Evolutionary conservation across 2,113 vertebrate species (phyloP).

Genomic region (Oceanites oceanicus): DNA sequence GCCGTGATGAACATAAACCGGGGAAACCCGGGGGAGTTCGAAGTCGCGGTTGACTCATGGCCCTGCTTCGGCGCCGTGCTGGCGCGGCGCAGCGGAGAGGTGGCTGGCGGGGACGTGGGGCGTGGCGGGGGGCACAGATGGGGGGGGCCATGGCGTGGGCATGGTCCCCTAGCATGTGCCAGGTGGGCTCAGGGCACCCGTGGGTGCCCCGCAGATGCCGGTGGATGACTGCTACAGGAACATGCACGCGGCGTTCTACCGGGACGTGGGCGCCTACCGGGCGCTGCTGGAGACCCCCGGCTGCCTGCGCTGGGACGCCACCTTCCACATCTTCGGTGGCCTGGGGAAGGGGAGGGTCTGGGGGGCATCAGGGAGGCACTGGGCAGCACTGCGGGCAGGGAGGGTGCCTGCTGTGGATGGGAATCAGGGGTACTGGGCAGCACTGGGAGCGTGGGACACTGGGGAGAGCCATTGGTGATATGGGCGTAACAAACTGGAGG

Average conservation of each 20-base stretch:
- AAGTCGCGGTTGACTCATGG: constrained; percentile 48
- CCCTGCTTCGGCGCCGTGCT: neutral
- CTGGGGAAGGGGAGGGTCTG: neutral
- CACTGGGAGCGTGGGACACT: accelerated
- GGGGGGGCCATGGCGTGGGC: neutral
- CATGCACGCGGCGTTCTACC: neutral
- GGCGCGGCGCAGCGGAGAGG: constrained; percentile 1
- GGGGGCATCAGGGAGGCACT: neutral
- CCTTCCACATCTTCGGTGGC: constrained; percentile 11
- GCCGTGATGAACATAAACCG: constrained; percentile 45
- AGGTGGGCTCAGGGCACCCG: neutral
- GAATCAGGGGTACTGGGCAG: neutral
- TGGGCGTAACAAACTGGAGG: neutral
- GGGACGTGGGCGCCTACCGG: neutral
- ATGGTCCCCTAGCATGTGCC: accelerated
- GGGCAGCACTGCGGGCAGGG: neutral
- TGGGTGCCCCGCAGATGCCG: neutral
- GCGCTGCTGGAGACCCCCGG: neutral
- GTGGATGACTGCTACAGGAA: neutral
- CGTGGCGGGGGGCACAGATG: no score
- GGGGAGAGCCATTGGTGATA: neutral
- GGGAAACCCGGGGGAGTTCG: neutral
- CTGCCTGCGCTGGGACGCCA: neutral
- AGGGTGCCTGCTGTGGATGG: neutral
- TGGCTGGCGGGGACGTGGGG: neutral